phyloP scores from a whole-genome alignment of 92 coral and sea anemone species.

The Heteractis magnifica region DNA sequence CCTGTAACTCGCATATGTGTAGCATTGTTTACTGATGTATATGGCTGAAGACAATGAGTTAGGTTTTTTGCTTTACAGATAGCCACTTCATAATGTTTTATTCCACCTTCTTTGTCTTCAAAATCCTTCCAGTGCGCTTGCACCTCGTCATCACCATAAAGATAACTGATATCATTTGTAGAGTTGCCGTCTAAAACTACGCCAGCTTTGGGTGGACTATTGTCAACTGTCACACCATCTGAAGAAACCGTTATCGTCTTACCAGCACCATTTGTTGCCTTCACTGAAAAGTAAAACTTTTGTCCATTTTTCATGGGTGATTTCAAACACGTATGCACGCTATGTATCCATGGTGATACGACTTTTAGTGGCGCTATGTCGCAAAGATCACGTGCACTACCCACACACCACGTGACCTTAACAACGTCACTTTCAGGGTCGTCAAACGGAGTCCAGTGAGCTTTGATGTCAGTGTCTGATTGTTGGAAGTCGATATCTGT shows the following conservation, averaged over 20 bases:
- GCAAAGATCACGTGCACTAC: slow-evolving; percentile 57
- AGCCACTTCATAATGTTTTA: slow-evolving; percentile 72
- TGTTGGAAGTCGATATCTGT: slow-evolving; percentile 57
- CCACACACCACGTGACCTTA: slow-evolving; percentile 69
- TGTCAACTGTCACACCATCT: slow-evolving; percentile 75
- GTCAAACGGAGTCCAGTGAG: slow-evolving; percentile 69
- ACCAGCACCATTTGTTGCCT: slow-evolving; percentile 87
- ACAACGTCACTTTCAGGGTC: slow-evolving; percentile 83
- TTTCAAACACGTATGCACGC: slow-evolving; percentile 32
- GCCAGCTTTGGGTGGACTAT: slow-evolving; percentile 67
- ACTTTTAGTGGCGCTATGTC: slow-evolving; percentile 45
- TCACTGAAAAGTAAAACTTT: slow-evolving; percentile 63
- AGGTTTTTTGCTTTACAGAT: slow-evolving; percentile 60
- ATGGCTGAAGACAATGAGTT: slow-evolving; percentile 58
- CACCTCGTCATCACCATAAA: slow-evolving; percentile 58
- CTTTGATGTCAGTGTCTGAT: slow-evolving; percentile 49
- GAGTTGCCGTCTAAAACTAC: slow-evolving; percentile 57
- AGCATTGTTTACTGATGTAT: slow-evolving; percentile 43
- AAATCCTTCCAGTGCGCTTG: slow-evolving; percentile 67
- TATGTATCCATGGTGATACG: slow-evolving; percentile 31
- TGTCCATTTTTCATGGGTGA: slow-evolving; percentile 63
- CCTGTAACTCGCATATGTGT: slow-evolving; percentile 71
- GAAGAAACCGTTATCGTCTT: slow-evolving; percentile 50
- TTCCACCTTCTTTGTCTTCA: slow-evolving; percentile 64
- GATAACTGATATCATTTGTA: slow-evolving; percentile 46